phyloP scores from a whole-genome alignment of 2,113 vertebrate genomes.

The Steatornis caripensis region DNA sequence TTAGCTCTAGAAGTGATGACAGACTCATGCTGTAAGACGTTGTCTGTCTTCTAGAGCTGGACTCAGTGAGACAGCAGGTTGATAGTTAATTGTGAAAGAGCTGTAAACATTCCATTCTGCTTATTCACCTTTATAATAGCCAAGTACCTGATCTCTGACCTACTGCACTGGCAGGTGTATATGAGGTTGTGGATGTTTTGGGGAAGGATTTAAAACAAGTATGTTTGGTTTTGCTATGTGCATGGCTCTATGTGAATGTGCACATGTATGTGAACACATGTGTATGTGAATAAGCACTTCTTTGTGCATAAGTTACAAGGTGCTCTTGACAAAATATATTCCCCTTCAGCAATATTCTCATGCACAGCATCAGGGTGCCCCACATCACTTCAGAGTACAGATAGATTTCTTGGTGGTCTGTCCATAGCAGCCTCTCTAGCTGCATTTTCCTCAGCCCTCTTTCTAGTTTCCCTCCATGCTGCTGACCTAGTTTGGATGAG shows the following conservation, averaged over 20 bases:
- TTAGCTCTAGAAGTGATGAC: conserved; percentile 13
- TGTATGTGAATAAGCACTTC: too few relatives aligned
- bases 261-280: too few relatives aligned
- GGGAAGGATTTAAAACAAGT: background rate
- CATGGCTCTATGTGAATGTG: background rate
- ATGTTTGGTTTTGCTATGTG: background rate
- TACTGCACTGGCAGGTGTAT: background rate
- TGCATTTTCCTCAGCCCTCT: background rate
- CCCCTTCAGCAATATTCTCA: background rate
- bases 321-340: background rate
- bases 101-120: conserved; percentile 29
- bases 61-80: background rate
- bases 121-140: conserved; percentile 12
- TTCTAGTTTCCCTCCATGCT: conserved; percentile 3
- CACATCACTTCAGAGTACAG: background rate
- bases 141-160: background rate
- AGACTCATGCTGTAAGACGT: background rate
- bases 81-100: background rate
- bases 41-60: background rate
- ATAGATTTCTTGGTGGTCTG: background rate
- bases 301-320: background rate
- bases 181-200: background rate
- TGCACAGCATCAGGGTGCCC: background rate
- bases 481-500: conserved; percentile 63
- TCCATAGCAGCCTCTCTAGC: background rate